Evolutionary conservation across 2,888 invertebrate genomes (phyloP).

Genomic region (Metallyticus violacea): DNA sequence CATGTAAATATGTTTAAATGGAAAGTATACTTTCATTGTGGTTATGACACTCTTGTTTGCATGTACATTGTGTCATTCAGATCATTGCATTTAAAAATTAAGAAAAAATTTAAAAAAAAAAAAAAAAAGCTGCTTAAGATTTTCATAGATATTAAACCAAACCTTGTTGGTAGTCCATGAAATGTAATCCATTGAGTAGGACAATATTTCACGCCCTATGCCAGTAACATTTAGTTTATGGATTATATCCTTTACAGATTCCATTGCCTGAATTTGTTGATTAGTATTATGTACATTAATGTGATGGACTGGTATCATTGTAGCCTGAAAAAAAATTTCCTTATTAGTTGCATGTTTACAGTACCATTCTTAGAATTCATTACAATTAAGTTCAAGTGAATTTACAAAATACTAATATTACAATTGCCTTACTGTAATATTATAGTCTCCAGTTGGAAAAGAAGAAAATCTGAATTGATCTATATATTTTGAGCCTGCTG

Average conservation of each 20-base stretch:
- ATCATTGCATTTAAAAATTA: too few relatives aligned
- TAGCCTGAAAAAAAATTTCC: conserved; percentile 39
- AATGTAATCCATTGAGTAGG: conserved; percentile 44
- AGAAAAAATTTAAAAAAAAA: too few relatives aligned
- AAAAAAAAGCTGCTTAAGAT: too few relatives aligned
- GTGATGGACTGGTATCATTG: conserved; percentile 45
- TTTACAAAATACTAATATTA: not conserved
- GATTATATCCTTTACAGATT: conserved; percentile 41
- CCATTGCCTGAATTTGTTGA: conserved; percentile 44
- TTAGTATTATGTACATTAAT: conserved; percentile 42
- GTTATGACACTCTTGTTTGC: too few relatives aligned
- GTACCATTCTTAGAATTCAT: too few relatives aligned
- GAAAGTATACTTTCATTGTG: too few relatives aligned
- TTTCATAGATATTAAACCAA: conserved; percentile 5
- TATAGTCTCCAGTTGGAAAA: conserved; percentile 43
- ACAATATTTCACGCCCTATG: conserved; percentile 39
- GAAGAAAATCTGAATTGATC: conserved; percentile 45
- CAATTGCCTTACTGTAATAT: conserved; percentile 42
- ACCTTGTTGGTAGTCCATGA: conserved; percentile 46
- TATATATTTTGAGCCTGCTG: conserved; percentile 44
- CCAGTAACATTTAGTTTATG: conserved; percentile 38
- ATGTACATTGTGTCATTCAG: too few relatives aligned
- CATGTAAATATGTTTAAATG: too few relatives aligned
- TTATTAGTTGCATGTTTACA: too few relatives aligned
- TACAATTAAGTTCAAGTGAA: too few relatives aligned